phyloP scores from a whole-genome alignment of 1,140 invertebrate species.

The Hirudo medicinalis region DNA sequence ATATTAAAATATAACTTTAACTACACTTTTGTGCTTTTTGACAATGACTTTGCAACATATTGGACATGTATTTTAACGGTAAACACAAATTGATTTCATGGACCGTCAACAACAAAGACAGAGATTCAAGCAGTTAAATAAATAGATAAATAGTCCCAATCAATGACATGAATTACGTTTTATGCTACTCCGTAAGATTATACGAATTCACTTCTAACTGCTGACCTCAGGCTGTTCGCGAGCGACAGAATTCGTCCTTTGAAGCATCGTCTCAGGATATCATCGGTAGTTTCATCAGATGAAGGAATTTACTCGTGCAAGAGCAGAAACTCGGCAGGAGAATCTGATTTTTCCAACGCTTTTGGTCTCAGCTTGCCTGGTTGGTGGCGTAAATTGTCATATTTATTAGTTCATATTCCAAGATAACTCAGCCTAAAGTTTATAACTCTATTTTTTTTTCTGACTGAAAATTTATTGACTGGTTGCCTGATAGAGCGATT shows the following conservation, averaged over 20 bases:
- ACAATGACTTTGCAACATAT: neutral
- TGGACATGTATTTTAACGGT: neutral
- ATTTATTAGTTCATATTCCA: neutral
- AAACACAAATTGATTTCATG: neutral
- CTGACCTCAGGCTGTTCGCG: neutral
- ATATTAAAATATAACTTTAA: neutral
- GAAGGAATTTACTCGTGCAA: conserved; percentile 2
- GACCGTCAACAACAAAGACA: neutral
- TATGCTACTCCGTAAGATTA: too few relatives aligned
- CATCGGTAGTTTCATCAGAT: neutral
- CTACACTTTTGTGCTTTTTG: neutral
- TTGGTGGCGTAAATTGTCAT: neutral
- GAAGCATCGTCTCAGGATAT: neutral
- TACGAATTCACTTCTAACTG: neutral
- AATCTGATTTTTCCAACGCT: neutral
- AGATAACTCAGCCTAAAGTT: neutral
- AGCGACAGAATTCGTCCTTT: neutral
- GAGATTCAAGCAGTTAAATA: neutral
- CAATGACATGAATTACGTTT: neutral
- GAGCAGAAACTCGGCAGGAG: neutral
- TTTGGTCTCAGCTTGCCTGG: neutral
- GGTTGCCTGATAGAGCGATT: neutral
- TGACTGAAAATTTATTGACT: too few relatives aligned
- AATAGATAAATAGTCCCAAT: neutral
- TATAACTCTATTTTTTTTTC: neutral